Base-by-base conservation (phyloP, 2,797 vertebrate genomes). In the Onychomys arenicola region DNA sequence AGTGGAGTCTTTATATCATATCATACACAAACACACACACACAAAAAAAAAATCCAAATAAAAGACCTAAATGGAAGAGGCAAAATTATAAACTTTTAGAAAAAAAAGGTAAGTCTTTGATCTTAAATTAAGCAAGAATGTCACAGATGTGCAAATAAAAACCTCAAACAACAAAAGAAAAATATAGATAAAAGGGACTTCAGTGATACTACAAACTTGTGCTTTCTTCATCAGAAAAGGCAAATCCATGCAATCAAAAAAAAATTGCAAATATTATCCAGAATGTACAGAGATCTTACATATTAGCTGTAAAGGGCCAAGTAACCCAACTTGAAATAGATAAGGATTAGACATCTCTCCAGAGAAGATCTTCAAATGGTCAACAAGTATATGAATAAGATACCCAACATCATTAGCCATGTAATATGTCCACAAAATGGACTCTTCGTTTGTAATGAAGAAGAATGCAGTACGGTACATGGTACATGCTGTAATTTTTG, bases 381-480 rank as follows among this genome's bases (percentile, higher is more conserved):
- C 84, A 94, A 52, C 13, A 83, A 83, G 37, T 43, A 71, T 37
- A 86, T 76, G 57, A 86, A 89, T 75, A 76, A 71, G 49, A 76
- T 90, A 37, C 0, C 52, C 85, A 67, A 63, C 16, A 67, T 77
- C 21, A 40, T 81, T 65, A 94, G 43, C 23, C 37, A 81, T 14
- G 9, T 87, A 55, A 32, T 59, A 69, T 76, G 81, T 17, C 27
- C 67, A 86, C 19, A 46, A 16, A 83, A 63, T 89, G 8, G 27
- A 90, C 81, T 83, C 75, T 55, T 85, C 86, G 1, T 93, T 63
- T 89, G 71, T 49, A 94, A 92, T 89, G 61, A 90, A 91, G 83
- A 95, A 17, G 55, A 93, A 71, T 34, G 12, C 4, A 32, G 5
- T 52, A 34, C 7, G 37, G n/a, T 46, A 49, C 32, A 29, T 46